phyloP scores from a whole-genome alignment of 2,888 invertebrate species.

The Cephus pulcher region DNA sequence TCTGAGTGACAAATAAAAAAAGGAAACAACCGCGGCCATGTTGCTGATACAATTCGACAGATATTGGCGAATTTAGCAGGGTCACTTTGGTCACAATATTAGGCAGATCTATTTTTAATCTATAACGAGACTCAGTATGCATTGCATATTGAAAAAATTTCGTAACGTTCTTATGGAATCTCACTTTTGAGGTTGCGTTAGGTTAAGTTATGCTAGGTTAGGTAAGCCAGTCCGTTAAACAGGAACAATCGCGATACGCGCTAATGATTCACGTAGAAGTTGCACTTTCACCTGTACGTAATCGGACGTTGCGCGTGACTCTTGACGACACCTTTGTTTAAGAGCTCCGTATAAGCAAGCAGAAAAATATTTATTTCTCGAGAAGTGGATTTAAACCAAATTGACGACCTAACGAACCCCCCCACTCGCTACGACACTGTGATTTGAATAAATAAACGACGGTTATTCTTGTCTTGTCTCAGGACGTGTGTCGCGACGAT shows the following conservation, averaged over 20 bases:
- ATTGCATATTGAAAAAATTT: neutral
- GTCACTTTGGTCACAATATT: neutral
- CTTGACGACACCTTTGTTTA: conserved; percentile 21
- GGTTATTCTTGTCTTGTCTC: neutral
- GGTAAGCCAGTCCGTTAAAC: neutral
- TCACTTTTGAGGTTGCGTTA: neutral
- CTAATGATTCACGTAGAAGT: conserved; percentile 8
- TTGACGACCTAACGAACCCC: neutral
- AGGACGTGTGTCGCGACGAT: neutral
- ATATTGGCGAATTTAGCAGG: neutral
- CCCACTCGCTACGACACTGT: neutral
- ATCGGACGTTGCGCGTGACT: conserved; percentile 21
- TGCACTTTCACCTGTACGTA: conserved; percentile 34
- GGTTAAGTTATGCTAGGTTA: neutral
- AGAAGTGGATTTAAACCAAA: neutral
- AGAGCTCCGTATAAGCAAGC: neutral
- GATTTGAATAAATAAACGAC: neutral
- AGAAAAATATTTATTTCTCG: neutral
- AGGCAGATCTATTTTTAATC: neutral
- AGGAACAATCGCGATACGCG: neutral
- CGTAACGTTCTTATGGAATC: neutral
- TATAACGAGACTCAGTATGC: neutral
- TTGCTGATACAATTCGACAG: neutral
- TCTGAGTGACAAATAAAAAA: neutral
- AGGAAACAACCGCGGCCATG: neutral